Evolutionary conservation across 2,888 invertebrate genomes (phyloP), one percentile per base, ranked within the genome.

Genomic region (Chymomyza amoena): DNA sequence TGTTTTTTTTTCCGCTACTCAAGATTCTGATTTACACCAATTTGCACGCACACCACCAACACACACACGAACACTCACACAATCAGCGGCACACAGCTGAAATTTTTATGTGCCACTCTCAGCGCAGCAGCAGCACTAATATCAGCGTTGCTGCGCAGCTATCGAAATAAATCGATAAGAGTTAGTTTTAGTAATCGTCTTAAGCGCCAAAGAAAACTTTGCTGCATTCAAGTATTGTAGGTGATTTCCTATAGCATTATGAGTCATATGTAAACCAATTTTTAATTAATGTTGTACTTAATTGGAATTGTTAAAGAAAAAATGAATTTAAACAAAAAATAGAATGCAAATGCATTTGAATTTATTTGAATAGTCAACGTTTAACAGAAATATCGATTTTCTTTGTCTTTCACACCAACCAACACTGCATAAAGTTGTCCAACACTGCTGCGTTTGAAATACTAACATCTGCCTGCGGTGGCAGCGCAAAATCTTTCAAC

Each of bases 391-490:
- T 45, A 45, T 45, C 39, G 39, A 15, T 45, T 45, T 13, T 13
- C 13, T 13, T 13, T 25, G 25, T 10, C 39, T 10, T 13, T 45
- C 13, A 45, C 39, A 7, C 39, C 39, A 45, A 45, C 13, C 13
- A 45, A 15, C 39, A 45, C 39, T 45, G 13, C 6, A 13, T 13
- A n/a, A 39, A 61, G 16, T 25, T 70, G 62, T 50, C 7, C 54
- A 78, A 18, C 78, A 76, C 76, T 76, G 61, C 6, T 4, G 16
- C 54, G 66, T 78, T 78, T 78, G 61, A 78, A 78, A 78, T 73
- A 78, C 60, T 57, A 70, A 76, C 71, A 78, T 76, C 78, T 76
- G 78, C 73, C 73, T 76, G 32, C 32, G 32, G 32, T 32, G 32
- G 32, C 32, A 32, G 32, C 70, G 73, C 73, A 63, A 39, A 60